Evolutionary conservation across 2,888 invertebrate genomes (phyloP).

Genomic region (Cremastobaeus sp.): DNA sequence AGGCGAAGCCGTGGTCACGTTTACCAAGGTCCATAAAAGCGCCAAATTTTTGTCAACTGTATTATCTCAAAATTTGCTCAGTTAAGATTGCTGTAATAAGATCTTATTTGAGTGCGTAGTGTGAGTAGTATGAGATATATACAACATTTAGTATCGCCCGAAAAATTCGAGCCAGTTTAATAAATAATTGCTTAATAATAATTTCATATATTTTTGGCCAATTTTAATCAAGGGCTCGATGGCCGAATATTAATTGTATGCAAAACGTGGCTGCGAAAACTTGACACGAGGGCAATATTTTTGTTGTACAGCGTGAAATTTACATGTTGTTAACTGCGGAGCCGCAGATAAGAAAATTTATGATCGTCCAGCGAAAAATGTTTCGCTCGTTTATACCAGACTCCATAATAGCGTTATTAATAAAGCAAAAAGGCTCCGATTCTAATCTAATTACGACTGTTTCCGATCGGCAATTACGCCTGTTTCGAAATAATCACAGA

Average conservation of each 20-base stretch:
- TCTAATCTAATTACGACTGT: slow-evolving; percentile 10
- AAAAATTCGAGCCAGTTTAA: too few species aligned
- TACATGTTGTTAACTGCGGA: slow-evolving; percentile 16
- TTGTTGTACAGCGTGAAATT: slow-evolving; percentile 15
- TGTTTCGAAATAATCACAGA: not conserved
- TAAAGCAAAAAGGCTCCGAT: not conserved
- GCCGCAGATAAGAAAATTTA: slow-evolving; percentile 29
- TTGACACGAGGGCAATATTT: slow-evolving; percentile 1
- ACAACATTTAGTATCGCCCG: too few species aligned
- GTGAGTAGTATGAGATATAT: too few species aligned
- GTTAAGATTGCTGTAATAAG: slow-evolving; percentile 42
- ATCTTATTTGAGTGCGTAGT: slow-evolving; percentile 27
- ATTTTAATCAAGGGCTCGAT: too few species aligned
- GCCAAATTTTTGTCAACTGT: slow-evolving; percentile 61
- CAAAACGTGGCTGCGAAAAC: not conserved
- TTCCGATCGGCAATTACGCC: not conserved
- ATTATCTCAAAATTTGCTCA: slow-evolving; percentile 38
- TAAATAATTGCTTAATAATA: too few species aligned
- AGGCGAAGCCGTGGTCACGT: slow-evolving; percentile 56
- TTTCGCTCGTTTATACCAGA: slow-evolving; percentile 1
- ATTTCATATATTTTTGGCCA: too few species aligned
- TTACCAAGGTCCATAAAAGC: slow-evolving; percentile 63
- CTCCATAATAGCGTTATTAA: not conserved
- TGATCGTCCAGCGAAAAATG: not conserved
- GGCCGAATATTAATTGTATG: slow-evolving; percentile 4